Evolutionary conservation across 2,113 vertebrate species (phyloP).

Genomic region (Syrrhaptes paradoxus): DNA sequence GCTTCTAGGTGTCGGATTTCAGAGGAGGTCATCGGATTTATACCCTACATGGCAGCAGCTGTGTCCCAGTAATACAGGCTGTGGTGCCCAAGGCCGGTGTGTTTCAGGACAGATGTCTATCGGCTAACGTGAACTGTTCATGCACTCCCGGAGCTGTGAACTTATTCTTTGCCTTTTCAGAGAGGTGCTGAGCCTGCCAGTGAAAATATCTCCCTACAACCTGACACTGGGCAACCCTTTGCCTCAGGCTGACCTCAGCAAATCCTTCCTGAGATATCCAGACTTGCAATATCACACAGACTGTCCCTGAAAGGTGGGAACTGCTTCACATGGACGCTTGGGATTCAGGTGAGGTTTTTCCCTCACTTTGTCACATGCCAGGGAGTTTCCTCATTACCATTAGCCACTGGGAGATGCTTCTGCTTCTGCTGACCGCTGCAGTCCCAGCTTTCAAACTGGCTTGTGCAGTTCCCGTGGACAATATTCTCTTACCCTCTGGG

Average conservation of each 20-base stretch:
- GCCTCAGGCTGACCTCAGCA: neutral
- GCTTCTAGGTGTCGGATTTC: neutral
- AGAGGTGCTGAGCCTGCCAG: neutral
- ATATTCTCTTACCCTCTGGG: neutral
- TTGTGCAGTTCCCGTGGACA: neutral
- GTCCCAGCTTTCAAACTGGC: neutral
- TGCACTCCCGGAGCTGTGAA: neutral
- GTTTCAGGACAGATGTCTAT: neutral
- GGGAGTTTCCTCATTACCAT: neutral
- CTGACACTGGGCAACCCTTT: neutral
- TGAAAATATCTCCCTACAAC: neutral
- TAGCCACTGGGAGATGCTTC: neutral
- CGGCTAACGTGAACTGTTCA: neutral
- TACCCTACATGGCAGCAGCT: neutral
- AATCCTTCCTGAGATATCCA: neutral
- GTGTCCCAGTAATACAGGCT: neutral
- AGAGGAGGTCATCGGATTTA: neutral
- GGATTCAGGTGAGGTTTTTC: neutral
- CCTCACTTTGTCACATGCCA: neutral
- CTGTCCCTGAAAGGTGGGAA: neutral
- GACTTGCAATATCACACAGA: neutral
- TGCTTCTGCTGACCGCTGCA: neutral
- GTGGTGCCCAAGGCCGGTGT: neutral
- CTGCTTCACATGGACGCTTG: neutral
- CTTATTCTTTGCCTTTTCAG: neutral